A percentile compares a stretch with the other conserved stretches of the same genome.
Conservation (phyloP, 2,797 vertebrate species). For the Remorina albescens region DNA sequence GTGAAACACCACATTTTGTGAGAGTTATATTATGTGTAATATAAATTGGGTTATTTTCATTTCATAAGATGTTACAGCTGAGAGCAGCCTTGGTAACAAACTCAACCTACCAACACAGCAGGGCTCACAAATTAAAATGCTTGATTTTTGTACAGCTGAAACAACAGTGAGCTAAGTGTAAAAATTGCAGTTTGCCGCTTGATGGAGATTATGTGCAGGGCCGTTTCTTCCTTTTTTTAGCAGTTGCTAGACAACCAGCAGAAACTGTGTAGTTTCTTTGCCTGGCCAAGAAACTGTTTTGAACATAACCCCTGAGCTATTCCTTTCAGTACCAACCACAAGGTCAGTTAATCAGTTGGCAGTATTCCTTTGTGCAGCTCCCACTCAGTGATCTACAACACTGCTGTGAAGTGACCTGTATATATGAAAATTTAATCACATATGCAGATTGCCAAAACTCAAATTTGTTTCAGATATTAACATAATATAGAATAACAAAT, state of each 20-base stretch:
- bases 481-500: background rate
- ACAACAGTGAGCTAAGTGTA: no score
- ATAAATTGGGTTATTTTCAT: background rate
- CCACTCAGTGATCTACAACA: background rate
- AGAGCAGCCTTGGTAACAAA: background rate
- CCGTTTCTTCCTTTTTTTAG: conserved; percentile 8
- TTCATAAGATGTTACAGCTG: background rate
- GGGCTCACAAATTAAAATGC: background rate
- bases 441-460: background rate
- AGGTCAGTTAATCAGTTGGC: background rate
- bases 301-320: background rate
- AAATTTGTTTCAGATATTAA: background rate
- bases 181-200: background rate
- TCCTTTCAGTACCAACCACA: conserved; percentile 1
- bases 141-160: no score
- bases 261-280: conserved; percentile 8
- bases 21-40: no score
- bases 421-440: background rate
- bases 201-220: background rate
- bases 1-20: background rate
- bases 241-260: conserved; percentile 25
- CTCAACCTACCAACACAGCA: background rate
- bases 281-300: conserved; percentile 9
- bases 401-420: background rate
- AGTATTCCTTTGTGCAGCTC: background rate